Percentiles rank a stretch among this genome's conserved stretches.
These are phyloP conservation scores for Cryptocheilus praepositus DNA, from an alignment of 2,888 invertebrate genomes.

Conservation along the genomic window DNA sequence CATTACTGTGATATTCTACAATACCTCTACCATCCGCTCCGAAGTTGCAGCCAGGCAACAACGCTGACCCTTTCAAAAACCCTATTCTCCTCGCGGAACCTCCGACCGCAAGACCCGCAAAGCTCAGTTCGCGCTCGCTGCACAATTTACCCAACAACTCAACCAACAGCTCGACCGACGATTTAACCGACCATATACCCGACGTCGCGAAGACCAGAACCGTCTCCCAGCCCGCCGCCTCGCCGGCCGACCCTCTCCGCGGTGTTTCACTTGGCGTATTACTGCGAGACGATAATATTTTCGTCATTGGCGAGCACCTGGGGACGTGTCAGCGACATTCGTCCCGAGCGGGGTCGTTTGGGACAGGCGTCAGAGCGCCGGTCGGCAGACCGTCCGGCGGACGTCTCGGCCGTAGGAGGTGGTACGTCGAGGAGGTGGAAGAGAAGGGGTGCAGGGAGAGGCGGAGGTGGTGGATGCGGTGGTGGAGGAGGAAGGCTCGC, in stretches of 20 bases:
- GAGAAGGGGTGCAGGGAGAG: constrained; percentile 26
- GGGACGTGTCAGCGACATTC: constrained; percentile 53
- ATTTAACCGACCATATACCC: too few species aligned
- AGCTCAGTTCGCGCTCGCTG: too few species aligned
- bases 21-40: too few species aligned
- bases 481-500: constrained; percentile 62
- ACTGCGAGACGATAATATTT: constrained; percentile 7
- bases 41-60: too few species aligned
- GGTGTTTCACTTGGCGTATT: constrained; percentile 8
- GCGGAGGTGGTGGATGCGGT: constrained; percentile 46
- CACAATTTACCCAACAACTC: too few species aligned
- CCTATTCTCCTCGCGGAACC: too few species aligned
- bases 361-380: constrained; percentile 55
- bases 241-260: not conserved
- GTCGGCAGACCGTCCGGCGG: constrained; percentile 52
- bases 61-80: too few species aligned
- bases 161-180: too few species aligned
- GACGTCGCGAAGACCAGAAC: too few species aligned
- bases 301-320: constrained; percentile 38
- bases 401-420: constrained; percentile 51
- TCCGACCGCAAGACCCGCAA: too few species aligned
- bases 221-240: not conserved
- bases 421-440: constrained; percentile 35
- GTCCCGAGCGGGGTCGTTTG: constrained; percentile 48
- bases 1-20: too few species aligned